Conservation (phyloP, 2,888 invertebrate genomes). For the Nomada goodeniana region DNA sequence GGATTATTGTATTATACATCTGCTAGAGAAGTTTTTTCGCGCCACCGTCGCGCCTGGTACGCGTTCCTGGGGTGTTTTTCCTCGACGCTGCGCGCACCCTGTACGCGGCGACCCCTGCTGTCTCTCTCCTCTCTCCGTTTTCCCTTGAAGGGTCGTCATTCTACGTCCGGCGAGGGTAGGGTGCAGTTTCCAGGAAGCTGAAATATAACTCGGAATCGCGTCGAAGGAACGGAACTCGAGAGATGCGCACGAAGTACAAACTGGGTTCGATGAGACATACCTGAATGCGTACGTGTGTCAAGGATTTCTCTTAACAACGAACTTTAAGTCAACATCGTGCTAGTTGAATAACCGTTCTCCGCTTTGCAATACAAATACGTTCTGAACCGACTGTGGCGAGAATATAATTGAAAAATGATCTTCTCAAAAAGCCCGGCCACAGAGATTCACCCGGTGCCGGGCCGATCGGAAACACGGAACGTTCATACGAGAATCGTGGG, state of each 20-base stretch:
- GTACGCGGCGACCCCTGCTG: neutral
- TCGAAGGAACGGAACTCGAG: neutral
- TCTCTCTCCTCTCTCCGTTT: neutral
- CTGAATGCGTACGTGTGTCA: no score
- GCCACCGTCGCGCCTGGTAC: neutral
- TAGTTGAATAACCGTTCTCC: no score
- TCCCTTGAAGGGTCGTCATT: constrained; percentile 10
- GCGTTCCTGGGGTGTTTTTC: constrained; percentile 7
- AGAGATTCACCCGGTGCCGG: constrained; percentile 1
- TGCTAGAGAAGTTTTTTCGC: constrained; percentile 30
- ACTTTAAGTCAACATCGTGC: no score
- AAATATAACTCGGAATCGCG: constrained; percentile 19
- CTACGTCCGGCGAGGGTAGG: neutral
- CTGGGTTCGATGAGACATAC: neutral
- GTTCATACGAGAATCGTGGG: constrained; percentile 55
- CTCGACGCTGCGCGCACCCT: neutral
- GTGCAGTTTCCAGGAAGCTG: constrained; percentile 9
- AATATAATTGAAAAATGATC: no score
- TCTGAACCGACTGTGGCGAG: no score
- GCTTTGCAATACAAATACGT: no score
- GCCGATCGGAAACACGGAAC: constrained; percentile 50
- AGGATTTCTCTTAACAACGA: no score
- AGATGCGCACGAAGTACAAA: constrained; percentile 14
- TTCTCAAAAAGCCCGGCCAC: no score
- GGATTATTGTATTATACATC: constrained; percentile 75